phyloP scores from a whole-genome alignment of 1,140 invertebrate species.

The Coptotermes formosanus region DNA sequence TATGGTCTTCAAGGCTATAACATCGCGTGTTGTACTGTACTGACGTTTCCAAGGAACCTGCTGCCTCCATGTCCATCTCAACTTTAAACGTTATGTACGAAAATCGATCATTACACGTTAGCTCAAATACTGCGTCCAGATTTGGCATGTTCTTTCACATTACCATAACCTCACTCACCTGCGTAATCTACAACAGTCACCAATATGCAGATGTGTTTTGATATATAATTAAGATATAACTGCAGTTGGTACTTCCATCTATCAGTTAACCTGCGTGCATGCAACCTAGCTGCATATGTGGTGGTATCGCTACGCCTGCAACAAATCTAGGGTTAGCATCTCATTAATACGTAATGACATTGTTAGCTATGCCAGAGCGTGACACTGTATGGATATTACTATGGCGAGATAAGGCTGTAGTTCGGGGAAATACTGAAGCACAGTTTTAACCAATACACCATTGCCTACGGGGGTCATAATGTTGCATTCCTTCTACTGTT shows the following conservation, averaged over 20 bases:
- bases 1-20: too few species aligned
- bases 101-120: too few species aligned
- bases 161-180: not conserved
- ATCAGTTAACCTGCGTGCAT: not conserved
- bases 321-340: constrained; percentile 15
- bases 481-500: not conserved
- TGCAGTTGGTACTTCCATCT: not conserved
- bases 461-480: not conserved
- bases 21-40: too few species aligned
- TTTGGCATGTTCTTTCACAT: too few species aligned
- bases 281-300: not conserved
- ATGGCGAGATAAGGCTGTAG: not conserved
- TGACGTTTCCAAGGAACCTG: too few species aligned
- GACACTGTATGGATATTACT: constrained; percentile 16
- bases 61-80: too few species aligned
- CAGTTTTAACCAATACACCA: not conserved
- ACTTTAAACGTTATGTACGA: too few species aligned
- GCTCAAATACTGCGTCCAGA: too few species aligned
- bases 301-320: not conserved
- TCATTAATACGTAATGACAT: constrained; percentile 14
- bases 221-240: not conserved
- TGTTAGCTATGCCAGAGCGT: constrained; percentile 17
- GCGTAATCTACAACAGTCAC: not conserved
- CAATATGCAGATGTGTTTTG: not conserved
- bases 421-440: not conserved